Conservation (phyloP, 2,113 vertebrate species). For the Recurvirostra avosetta region DNA sequence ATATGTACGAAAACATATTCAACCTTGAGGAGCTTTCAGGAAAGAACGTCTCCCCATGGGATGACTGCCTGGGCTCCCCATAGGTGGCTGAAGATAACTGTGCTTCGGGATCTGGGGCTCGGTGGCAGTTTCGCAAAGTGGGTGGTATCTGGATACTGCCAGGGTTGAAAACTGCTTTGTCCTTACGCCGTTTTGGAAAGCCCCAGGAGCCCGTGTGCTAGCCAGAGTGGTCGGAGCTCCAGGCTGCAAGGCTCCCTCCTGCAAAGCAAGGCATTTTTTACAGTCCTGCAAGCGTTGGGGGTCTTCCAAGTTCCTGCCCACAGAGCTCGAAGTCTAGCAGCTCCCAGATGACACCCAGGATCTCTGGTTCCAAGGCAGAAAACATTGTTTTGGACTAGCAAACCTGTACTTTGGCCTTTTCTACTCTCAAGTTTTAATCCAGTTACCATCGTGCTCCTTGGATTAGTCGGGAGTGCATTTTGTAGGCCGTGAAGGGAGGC, state of each 20-base stretch:
- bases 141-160: neutral
- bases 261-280: neutral
- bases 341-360: neutral
- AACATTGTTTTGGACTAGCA: neutral
- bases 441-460: neutral
- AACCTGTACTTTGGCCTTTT: neutral
- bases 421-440: neutral
- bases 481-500: neutral
- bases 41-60: neutral
- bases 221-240: neutral
- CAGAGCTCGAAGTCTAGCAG: neutral
- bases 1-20: neutral
- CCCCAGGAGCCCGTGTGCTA: rapidly evolving
- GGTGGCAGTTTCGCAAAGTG: neutral
- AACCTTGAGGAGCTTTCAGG: neutral
- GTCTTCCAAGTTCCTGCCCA: neutral
- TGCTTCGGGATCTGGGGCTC: neutral
- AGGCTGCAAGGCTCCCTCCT: neutral
- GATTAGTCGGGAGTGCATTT: neutral
- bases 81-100: neutral
- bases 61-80: neutral
- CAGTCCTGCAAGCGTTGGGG: neutral
- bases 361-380: neutral
- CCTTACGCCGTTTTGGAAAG: neutral
- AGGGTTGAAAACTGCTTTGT: neutral